Percentiles rank a stretch among this genome's conserved stretches.
Conservation (phyloP, 2,888 invertebrate species). For the Aporophyla nigra region DNA sequence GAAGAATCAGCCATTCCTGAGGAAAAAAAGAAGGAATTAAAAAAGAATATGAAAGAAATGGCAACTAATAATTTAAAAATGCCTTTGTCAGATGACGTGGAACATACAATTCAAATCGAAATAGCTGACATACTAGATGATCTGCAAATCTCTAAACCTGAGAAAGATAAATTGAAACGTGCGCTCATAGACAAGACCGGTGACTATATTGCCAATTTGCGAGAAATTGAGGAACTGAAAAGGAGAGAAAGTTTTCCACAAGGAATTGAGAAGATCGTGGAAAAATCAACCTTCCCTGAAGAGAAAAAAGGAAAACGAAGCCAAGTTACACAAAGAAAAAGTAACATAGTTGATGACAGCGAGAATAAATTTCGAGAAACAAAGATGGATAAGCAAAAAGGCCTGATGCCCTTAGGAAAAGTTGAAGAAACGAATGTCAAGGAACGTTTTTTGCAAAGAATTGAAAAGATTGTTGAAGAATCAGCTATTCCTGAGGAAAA, state of each 20-base stretch:
- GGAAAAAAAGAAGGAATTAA: background rate
- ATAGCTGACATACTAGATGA: background rate
- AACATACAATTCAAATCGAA: background rate
- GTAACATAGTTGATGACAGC: too few species aligned
- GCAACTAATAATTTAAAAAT: background rate
- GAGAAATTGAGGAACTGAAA: background rate
- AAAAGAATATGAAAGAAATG: background rate
- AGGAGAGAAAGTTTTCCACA: too few species aligned
- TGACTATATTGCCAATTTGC: background rate
- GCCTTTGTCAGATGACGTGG: background rate
- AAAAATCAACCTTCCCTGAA: too few species aligned
- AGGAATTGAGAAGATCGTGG: too few species aligned
- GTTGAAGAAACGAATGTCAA: too few species aligned
- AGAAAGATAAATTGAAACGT: background rate
- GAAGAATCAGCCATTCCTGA: background rate
- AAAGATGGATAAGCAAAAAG: too few species aligned
- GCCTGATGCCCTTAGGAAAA: too few species aligned
- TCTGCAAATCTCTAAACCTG: constrained; percentile 3
- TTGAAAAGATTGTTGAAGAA: constrained; percentile 1
- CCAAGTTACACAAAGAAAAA: too few species aligned
- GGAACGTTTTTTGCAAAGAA: too few species aligned
- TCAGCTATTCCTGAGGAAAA: background rate
- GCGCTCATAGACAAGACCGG: background rate
- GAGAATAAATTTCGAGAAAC: too few species aligned
- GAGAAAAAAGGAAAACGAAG: too few species aligned